Base-by-base conservation (phyloP, 2,888 invertebrate species). In the Stramonita haemastoma region DNA sequence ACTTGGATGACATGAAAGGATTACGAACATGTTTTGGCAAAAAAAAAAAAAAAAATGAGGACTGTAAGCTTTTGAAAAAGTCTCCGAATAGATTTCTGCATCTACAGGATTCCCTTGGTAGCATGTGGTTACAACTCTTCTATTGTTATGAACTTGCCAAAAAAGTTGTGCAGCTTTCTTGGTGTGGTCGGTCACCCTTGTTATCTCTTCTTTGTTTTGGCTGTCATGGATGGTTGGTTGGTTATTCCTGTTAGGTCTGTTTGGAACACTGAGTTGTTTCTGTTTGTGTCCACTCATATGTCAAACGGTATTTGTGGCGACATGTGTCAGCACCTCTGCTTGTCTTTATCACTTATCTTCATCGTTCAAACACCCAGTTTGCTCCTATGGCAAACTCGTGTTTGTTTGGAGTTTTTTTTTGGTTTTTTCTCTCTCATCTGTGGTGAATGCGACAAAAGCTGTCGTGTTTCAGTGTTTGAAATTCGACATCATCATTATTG, bases 131-230 rank as follows among this genome's bases (percentile, higher is more conserved):
- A 34, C 11, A 79, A 79, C 34, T 79, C 79, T 79, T 79, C 22
- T 34, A 32, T 22, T 79, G 79, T 85, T 85, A 85, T 19, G n/a
- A 56, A 85, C 85, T 85, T 85, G 85, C 85, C 85, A 85, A 85
- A 73, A 73, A 85, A 57, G 57, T 85, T 85, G 85, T 85, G 85
- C 85, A 85, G 85, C 85, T 85, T 57, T 57, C 79, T 66, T 79
- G 32, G 34, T 79, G 79, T 79, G 46, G 46, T 66, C 15, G 26
- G 79, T 79, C 79, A 26, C 34, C 32, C 79, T 32, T 79, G 32
- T 34, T 26, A 79, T 36, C 56, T 57, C 13, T 79, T 73, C n/a
- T 26, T 26, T 73, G 26, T 73, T 26, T 73, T n/a, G 73, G 73
- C n/a, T 73, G 73, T 73, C 73, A 13, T n/a, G 73, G 73, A n/a